Percentiles rank a stretch among this genome's conserved stretches.
Evolutionary conservation across 1,140 invertebrate genomes (phyloP).

Genomic region (Heliconius melpomene): DNA sequence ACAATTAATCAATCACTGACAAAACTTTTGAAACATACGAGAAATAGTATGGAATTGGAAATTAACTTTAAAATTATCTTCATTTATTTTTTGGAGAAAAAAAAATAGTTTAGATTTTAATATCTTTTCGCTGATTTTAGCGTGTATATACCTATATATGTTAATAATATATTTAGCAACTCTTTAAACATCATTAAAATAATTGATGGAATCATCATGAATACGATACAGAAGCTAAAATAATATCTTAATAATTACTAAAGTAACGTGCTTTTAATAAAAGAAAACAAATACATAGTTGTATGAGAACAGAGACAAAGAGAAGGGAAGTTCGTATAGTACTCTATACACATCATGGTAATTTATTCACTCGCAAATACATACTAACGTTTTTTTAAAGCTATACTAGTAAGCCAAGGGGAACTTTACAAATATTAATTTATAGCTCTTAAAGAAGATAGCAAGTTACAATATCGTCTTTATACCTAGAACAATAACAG

Average conservation of each 20-base stretch:
- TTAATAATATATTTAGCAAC: too few relatives aligned
- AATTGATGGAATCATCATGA: too few relatives aligned
- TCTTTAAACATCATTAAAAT: too few relatives aligned
- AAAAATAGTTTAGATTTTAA: not conserved
- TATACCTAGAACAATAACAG: slow-evolving; percentile 15
- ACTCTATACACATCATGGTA: not conserved
- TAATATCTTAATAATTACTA: not conserved
- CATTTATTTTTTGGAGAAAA: not conserved
- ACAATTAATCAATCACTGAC: slow-evolving; percentile 42
- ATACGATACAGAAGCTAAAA: not conserved
- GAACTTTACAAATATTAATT: not conserved
- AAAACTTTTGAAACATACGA: slow-evolving; percentile 35
- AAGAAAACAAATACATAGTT: too few relatives aligned
- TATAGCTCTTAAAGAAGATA: not conserved
- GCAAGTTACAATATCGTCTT: slow-evolving; percentile 6
- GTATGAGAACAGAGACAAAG: too few relatives aligned
- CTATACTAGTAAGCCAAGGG: not conserved
- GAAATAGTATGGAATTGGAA: slow-evolving; percentile 27
- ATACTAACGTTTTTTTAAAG: not conserved
- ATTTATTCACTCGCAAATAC: not conserved
- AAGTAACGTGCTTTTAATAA: too few relatives aligned
- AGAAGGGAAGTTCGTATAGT: not conserved
- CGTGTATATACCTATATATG: too few relatives aligned
- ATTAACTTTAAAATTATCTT: slow-evolving; percentile 19
- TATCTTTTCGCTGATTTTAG: not conserved